These are phyloP conservation scores for Aphyosemion australe DNA, from an alignment of 2,113 vertebrate species.

Conservation along the genomic window DNA sequence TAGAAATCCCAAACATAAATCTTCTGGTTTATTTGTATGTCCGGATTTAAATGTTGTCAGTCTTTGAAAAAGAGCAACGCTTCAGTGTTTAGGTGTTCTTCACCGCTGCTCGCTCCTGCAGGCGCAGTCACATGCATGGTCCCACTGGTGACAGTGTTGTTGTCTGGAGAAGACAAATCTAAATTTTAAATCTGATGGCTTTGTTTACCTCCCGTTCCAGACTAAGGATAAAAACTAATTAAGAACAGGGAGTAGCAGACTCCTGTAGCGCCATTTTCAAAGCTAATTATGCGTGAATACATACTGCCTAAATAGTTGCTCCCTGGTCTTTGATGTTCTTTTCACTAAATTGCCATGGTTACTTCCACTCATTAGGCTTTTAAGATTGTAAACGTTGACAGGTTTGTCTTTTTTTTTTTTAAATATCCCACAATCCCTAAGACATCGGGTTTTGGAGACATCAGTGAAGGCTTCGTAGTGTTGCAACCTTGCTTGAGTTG, in stretches of 20 bases:
- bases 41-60: background rate
- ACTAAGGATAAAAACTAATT: constrained; percentile 76
- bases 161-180: constrained; percentile 48
- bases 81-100: constrained; percentile 22
- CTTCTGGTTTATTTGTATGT: constrained; percentile 1
- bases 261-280: constrained; percentile 77
- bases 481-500: constrained; percentile 55
- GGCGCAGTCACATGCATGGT: constrained; percentile 12
- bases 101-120: constrained; percentile 32
- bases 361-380: constrained; percentile 78
- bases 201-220: constrained; percentile 78
- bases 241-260: constrained; percentile 70
- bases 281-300: constrained; percentile 80
- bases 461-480: constrained; percentile 22
- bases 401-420: constrained; percentile 41
- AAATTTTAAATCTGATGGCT: constrained; percentile 65
- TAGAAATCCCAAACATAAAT: background rate
- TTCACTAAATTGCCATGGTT: constrained; percentile 73
- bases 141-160: constrained; percentile 43
- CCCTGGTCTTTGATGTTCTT: constrained; percentile 75
- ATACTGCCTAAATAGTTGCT: constrained; percentile 75
- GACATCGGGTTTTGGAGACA: background rate
- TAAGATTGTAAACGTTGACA: constrained; percentile 72
- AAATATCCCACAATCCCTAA: constrained; percentile 12
- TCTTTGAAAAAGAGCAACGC: background rate